Evolutionary conservation across 2,888 invertebrate genomes (phyloP).

Genomic region (Caradrina clavipalpis): DNA sequence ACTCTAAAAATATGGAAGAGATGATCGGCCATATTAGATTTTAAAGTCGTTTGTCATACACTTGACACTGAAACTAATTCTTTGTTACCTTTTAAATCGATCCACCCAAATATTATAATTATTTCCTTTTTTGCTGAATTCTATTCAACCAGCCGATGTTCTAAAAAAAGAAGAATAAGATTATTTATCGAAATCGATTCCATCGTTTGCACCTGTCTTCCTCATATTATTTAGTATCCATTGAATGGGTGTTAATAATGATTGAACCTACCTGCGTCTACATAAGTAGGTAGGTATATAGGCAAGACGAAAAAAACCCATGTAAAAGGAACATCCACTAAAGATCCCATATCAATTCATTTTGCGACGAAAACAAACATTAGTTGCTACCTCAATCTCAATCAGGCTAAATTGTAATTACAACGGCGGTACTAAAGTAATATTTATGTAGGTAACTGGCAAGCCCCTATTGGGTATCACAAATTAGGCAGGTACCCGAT

Average conservation of each 20-base stretch:
- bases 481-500: constrained; percentile 63
- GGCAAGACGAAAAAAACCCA: neutral
- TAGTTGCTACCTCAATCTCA: constrained; percentile 18
- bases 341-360: constrained; percentile 40
- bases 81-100: constrained; percentile 19
- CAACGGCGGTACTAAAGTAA: constrained; percentile 45
- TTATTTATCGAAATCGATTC: constrained; percentile 20
- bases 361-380: constrained; percentile 48
- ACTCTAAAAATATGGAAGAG: neutral
- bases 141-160: constrained; percentile 3
- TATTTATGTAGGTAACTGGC: constrained; percentile 57
- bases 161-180: constrained; percentile 15
- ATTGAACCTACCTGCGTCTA: neutral
- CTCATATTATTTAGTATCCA: constrained; percentile 20
- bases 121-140: constrained; percentile 21
- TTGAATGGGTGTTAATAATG: constrained; percentile 2
- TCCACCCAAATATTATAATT: neutral
- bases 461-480: constrained; percentile 55
- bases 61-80: constrained; percentile 40
- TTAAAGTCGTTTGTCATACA: constrained; percentile 25
- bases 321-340: constrained; percentile 8
- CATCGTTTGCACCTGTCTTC: constrained; percentile 11
- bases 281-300: neutral
- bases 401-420: constrained; percentile 51
- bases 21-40: constrained; percentile 35